These are phyloP conservation scores for Nasonovia ribisnigri DNA, from an alignment of 2,888 invertebrate genomes.

Conservation along the genomic window DNA sequence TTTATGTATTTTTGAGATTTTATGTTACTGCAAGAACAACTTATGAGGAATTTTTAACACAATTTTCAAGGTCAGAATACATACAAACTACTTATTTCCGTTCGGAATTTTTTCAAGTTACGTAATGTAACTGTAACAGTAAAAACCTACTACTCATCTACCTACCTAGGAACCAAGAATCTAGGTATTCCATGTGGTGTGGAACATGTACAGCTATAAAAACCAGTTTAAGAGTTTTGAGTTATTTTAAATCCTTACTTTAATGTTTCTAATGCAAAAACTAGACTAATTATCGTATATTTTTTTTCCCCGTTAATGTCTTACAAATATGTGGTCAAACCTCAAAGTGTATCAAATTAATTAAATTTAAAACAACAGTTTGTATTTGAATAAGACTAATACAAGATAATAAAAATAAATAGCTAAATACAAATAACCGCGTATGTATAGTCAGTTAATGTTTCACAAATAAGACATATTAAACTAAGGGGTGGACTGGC, in stretches of 20 bases:
- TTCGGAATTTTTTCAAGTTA: not conserved
- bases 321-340: not conserved
- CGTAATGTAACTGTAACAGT: not conserved
- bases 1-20: not conserved
- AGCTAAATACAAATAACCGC: too few species aligned
- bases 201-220: not conserved
- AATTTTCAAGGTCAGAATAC: not conserved
- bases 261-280: not conserved
- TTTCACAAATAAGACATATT: too few species aligned
- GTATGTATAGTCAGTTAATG: too few species aligned
- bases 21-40: not conserved
- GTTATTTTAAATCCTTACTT: not conserved
- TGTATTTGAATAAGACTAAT: not conserved
- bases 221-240: not conserved
- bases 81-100: not conserved
- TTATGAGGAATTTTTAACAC: not conserved
- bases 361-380: not conserved
- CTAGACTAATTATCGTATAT: not conserved
- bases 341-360: not conserved
- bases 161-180: not conserved
- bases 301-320: not conserved
- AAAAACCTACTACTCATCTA: not conserved
- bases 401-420: not conserved
- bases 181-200: not conserved
- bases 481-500: too few species aligned